Evolutionary conservation across 2,888 invertebrate species (phyloP), one percentile per base, ranked within the genome.

Genomic region (Drepanosiphum platanoidis): DNA sequence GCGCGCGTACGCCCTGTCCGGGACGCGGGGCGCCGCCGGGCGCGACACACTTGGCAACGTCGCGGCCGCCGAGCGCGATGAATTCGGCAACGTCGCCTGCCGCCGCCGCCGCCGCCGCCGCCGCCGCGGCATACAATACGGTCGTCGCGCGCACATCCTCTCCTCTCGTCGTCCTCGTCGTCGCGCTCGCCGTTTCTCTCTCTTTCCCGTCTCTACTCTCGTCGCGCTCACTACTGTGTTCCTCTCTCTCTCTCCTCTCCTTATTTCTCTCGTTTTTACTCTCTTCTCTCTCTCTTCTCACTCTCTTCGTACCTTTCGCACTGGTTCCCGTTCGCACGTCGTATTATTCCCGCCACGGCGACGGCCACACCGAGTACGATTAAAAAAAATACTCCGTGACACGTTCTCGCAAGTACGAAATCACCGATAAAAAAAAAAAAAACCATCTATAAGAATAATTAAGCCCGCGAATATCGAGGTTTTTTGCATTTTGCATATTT

Each of bases 41-140:
- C 27, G 64, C 15, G n/a, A 36, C 34, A 70, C 79, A 80, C 79
- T 80, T 80, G 79, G 79, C 79, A 80, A 80, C 80, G 80, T 70
- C 52, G 80, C 81, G 1, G 32, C 68, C 18, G 18, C 34, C 18
- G n/a, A n/a, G n/a, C n/a, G n/a, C n/a, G n/a, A n/a, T n/a, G n/a
- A n/a, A n/a, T n/a, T n/a, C n/a, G n/a, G n/a, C n/a, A n/a, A n/a
- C n/a, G n/a, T n/a, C n/a, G n/a, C n/a, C n/a, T n/a, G 34, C 34
- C 18, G 18, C 3, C 9, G 22, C 52, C 5, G 18, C n/a, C n/a
- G n/a, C 81, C 4, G 32, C 68, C 18, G 18, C 34, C 18, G 34
- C 34, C 18, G 18, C 3, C 9, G 22, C 52, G 22, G 18, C n/a
- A 42, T 42, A 42, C 42, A 42, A 52, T 52, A 52, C 22, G 78